phyloP scores from a whole-genome alignment of 2,113 vertebrate genomes.

The Maylandia zebra region DNA sequence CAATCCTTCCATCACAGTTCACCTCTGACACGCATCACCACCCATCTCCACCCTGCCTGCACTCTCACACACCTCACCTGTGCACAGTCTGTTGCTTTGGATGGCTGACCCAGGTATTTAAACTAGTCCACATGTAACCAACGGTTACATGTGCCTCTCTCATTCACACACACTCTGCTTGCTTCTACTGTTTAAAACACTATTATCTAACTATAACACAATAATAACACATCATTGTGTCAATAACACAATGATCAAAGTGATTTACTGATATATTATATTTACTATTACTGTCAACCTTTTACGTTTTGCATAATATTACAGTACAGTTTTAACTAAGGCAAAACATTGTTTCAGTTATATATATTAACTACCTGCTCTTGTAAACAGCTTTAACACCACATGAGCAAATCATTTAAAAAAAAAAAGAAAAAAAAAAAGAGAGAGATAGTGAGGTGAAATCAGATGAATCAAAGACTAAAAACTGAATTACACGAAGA shows the following conservation, averaged over 20 bases:
- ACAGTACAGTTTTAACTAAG: not conserved
- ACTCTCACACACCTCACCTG: not conserved
- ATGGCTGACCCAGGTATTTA: not conserved
- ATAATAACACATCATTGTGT: too few relatives aligned
- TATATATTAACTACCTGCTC: not conserved
- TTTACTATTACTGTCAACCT: not conserved
- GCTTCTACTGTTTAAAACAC: not conserved
- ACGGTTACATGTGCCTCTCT: fast-evolving
- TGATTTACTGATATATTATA: not conserved
- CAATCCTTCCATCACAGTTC: not conserved
- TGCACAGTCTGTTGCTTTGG: not conserved
- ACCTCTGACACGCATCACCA: not conserved
- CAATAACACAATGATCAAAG: not conserved
- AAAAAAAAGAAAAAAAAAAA: fast-evolving
- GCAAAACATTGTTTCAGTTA: not conserved
- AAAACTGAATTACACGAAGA: not conserved
- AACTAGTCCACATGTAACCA: fast-evolving
- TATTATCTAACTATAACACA: not conserved
- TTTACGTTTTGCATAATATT: not conserved
- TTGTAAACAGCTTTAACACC: fast-evolving
- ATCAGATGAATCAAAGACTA: not conserved
- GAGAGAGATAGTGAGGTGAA: not conserved
- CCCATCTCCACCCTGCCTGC: not conserved
- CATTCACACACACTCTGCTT: not conserved
- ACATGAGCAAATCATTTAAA: not conserved